Percentiles rank a stretch among this genome's conserved stretches.
phyloP scores from a whole-genome alignment of 2,113 vertebrate genomes.

The Silurus asotus region DNA sequence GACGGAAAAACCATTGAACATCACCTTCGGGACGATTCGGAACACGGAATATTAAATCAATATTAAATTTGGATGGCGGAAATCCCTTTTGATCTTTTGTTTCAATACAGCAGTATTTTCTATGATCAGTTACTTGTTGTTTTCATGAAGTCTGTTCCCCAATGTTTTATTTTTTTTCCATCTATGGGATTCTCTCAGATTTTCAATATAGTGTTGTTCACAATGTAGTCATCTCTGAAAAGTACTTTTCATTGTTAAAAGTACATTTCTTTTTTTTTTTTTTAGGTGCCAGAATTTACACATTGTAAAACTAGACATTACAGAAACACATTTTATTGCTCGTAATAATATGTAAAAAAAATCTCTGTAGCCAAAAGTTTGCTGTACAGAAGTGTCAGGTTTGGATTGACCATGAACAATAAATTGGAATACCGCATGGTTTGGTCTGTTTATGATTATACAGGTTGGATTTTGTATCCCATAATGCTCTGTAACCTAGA shows the following conservation, averaged over 20 bases:
- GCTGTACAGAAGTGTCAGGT: background rate
- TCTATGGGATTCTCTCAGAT: background rate
- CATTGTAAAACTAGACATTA: background rate
- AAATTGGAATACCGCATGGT: too few relatives aligned
- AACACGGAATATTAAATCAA: background rate
- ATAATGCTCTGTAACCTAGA: background rate
- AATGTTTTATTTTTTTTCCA: background rate
- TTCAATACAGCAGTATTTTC: background rate
- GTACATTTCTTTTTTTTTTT: too few relatives aligned
- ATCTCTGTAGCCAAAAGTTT: background rate
- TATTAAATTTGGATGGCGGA: background rate
- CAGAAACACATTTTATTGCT: background rate
- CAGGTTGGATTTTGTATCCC: background rate
- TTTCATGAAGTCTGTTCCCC: background rate
- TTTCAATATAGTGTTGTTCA: background rate
- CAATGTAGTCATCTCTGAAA: background rate
- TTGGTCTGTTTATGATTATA: background rate
- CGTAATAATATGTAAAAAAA: background rate
- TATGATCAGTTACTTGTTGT: background rate
- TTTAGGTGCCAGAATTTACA: background rate
- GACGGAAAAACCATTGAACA: background rate
- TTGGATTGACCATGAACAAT: background rate
- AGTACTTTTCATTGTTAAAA: background rate
- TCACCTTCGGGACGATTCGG: background rate
- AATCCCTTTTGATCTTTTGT: background rate